Evolutionary conservation across 2,888 invertebrate species (phyloP).

Genomic region (Listrodromus nycthemerus): DNA sequence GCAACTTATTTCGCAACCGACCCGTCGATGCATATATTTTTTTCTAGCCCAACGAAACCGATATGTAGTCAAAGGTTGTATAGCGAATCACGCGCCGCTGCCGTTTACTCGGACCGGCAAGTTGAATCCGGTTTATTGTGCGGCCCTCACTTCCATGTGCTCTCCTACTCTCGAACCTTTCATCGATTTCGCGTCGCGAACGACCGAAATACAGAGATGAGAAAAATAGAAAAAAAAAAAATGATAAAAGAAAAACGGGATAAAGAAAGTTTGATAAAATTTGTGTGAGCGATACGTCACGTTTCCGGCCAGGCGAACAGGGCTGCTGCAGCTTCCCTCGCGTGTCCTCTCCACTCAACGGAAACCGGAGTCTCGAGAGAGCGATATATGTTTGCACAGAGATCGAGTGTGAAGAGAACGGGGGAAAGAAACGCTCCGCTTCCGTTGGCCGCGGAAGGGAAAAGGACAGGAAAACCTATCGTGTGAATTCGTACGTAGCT

Average conservation of each 20-base stretch:
- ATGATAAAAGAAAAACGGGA: neutral
- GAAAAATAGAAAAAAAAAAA: neutral
- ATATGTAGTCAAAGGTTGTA: conserved; percentile 15
- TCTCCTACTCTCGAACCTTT: conserved; percentile 11
- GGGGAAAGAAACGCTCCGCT: neutral
- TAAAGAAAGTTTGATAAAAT: conserved; percentile 59
- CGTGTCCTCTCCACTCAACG: conserved; percentile 29
- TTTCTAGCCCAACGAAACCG: neutral
- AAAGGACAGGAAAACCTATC: neutral
- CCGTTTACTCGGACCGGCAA: conserved; percentile 23
- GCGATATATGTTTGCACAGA: conserved; percentile 8
- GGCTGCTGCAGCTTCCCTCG: conserved; percentile 9
- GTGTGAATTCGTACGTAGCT: neutral
- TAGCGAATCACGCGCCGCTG: neutral
- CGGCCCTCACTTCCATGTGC: neutral
- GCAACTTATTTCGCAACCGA: neutral
- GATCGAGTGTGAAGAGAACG: conserved; percentile 8
- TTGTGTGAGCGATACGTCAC: conserved; percentile 60
- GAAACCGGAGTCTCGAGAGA: conserved; percentile 50
- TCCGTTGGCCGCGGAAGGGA: neutral
- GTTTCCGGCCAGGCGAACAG: conserved; percentile 48
- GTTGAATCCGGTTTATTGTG: conserved; percentile 12
- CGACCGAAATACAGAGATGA: neutral
- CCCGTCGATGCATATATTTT: neutral
- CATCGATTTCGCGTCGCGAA: conserved; percentile 12